Conservation (phyloP, 2,797 vertebrate genomes). For the Melanotaenia parkinsoni region DNA sequence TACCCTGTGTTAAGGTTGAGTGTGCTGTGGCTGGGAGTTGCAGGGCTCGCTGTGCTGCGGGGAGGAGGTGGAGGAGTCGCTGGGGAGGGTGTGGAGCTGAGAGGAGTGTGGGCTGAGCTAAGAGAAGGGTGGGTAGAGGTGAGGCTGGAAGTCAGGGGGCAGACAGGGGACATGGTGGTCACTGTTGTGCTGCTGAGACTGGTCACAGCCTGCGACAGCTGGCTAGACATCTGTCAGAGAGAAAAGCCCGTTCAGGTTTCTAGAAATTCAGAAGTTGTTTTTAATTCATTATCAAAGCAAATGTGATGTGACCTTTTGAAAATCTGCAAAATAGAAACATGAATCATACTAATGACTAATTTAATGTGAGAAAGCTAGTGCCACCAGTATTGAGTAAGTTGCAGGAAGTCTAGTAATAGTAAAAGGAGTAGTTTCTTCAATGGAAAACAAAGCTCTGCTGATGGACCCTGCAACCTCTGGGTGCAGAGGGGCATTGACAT, state of each 20-base stretch:
- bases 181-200: conserved; percentile 93
- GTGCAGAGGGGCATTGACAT: background rate
- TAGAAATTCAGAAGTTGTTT: background rate
- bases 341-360: conserved; percentile 4
- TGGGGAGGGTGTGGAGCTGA: conserved; percentile 86
- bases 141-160: conserved; percentile 87
- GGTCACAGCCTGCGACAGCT: conserved; percentile 89
- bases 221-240: conserved; percentile 80
- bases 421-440: background rate
- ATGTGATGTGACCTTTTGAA: background rate
- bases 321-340: background rate
- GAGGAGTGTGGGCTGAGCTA: conserved; percentile 79
- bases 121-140: conserved; percentile 83
- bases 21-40: conserved; percentile 88
- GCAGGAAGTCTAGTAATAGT: background rate
- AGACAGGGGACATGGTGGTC: conserved; percentile 90
- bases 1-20: conserved; percentile 91
- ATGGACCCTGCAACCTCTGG: background rate
- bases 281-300: background rate
- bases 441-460: background rate
- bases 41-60: conserved; percentile 88
- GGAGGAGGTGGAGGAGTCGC: conserved; percentile 89
- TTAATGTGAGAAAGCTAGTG: background rate
- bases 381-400: background rate
- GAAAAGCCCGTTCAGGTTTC: background rate